These are phyloP conservation scores for Cyphomyrus discorhynchus DNA, from an alignment of 2,113 vertebrate species.

Conservation along the genomic window DNA sequence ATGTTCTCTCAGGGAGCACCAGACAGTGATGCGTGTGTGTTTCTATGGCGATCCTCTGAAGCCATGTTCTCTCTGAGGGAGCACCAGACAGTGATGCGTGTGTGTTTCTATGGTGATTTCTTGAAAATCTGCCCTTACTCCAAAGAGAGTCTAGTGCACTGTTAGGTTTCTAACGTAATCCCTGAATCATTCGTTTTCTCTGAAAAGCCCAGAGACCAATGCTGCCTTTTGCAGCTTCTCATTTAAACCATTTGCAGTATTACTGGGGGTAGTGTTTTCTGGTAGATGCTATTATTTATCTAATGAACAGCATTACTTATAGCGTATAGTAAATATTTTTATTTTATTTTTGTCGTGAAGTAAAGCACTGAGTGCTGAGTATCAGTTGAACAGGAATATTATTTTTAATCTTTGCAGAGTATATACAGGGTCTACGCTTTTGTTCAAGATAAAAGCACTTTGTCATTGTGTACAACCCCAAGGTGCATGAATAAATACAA, in stretches of 20 bases:
- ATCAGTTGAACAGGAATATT: not conserved
- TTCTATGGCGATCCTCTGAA: slow-evolving; percentile 9
- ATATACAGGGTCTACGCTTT: not conserved
- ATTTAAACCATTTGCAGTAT: not conserved
- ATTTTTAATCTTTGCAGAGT: not conserved
- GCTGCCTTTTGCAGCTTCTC: not conserved
- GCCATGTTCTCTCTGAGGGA: not conserved
- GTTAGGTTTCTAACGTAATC: not conserved
- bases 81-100: not conserved
- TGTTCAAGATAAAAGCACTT: too few species aligned
- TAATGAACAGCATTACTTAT: not conserved
- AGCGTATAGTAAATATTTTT: not conserved
- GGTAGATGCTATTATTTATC: not conserved
- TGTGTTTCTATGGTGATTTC: slow-evolving; percentile 12
- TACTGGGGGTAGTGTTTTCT: not conserved
- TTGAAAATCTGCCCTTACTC: not conserved
- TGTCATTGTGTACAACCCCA: too few species aligned
- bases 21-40: not conserved
- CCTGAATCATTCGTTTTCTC: not conserved
- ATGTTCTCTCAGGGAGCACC: not conserved
- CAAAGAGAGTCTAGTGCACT: not conserved
- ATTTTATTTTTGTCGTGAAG: not conserved
- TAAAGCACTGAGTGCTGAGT: not conserved
- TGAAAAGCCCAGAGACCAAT: too few species aligned
- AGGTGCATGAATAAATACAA: too few species aligned